phyloP scores from a whole-genome alignment of 2,888 invertebrate genomes.

The Lordiphosa andalusiaca region DNA sequence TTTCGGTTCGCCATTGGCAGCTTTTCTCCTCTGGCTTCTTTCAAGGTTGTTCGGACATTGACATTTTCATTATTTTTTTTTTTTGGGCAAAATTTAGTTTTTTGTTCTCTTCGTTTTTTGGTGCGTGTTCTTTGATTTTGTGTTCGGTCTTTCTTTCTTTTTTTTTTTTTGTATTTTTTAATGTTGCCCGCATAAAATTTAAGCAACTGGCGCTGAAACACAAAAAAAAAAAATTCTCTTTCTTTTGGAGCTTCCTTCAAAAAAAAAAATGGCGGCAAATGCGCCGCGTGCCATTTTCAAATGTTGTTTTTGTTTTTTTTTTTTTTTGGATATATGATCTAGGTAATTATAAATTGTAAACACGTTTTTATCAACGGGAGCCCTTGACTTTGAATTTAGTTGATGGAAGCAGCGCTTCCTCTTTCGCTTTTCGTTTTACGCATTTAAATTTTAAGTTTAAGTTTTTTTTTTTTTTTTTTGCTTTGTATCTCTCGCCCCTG shows the following conservation, averaged over 20 bases:
- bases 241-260: slow-evolving; percentile 40
- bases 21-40: slow-evolving; percentile 78
- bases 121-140: slow-evolving; percentile 39
- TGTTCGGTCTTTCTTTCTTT: slow-evolving; percentile 13
- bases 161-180: slow-evolving; percentile 28
- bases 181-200: slow-evolving; percentile 66
- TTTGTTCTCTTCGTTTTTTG: slow-evolving; percentile 54
- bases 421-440: slow-evolving; percentile 49
- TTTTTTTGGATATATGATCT: slow-evolving; percentile 12
- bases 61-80: slow-evolving; percentile 75
- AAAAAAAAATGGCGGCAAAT: slow-evolving; percentile 46
- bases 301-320: background rate
- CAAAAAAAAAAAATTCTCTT: slow-evolving; percentile 60
- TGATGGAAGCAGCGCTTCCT: slow-evolving; percentile 25
- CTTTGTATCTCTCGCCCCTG: slow-evolving; percentile 37
- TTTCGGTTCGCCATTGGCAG: slow-evolving; percentile 43
- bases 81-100: slow-evolving; percentile 54
- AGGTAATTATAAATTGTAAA: slow-evolving; percentile 41
- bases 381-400: slow-evolving; percentile 52
- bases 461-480: background rate
- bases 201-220: slow-evolving; percentile 51
- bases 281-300: slow-evolving; percentile 52
- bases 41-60: slow-evolving; percentile 81
- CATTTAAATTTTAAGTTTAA: slow-evolving; percentile 40
- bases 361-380: slow-evolving; percentile 52